Evolutionary conservation across 2,888 invertebrate species (phyloP).

Genomic region (Caenorhabditis sp.): DNA sequence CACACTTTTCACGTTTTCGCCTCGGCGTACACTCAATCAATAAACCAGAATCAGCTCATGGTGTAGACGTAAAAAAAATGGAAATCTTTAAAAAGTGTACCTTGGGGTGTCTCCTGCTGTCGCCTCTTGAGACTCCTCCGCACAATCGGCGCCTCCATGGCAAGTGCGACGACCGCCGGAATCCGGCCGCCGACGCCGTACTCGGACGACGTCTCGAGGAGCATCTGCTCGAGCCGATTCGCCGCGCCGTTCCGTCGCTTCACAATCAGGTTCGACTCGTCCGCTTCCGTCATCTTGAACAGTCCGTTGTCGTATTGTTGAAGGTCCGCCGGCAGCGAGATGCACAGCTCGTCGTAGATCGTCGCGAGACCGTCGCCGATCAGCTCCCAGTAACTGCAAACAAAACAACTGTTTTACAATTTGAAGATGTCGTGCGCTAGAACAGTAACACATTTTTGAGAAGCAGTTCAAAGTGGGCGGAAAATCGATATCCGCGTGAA

Average conservation of each 20-base stretch:
- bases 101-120: conserved; percentile 16
- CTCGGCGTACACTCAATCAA: no score
- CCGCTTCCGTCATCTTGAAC: conserved; percentile 39
- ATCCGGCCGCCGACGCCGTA: conserved; percentile 7
- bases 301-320: conserved; percentile 54
- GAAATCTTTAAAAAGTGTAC: background rate
- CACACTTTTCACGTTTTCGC: no score
- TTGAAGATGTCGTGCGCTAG: no score
- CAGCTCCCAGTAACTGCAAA: conserved; percentile 52
- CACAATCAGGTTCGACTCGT: conserved; percentile 10
- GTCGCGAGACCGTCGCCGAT: conserved; percentile 55
- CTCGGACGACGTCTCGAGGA: conserved; percentile 36
- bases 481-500: no score
- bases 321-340: conserved; percentile 61
- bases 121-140: conserved; percentile 28
- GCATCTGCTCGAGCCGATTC: conserved; percentile 42
- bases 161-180: background rate
- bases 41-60: no score
- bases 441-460: background rate
- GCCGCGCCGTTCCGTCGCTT: conserved; percentile 47
- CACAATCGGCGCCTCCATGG: conserved; percentile 14
- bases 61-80: no score
- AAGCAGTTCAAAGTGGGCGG: no score
- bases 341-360: conserved; percentile 66
- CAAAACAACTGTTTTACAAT: no score